Evolutionary conservation across 2,113 vertebrate genomes (phyloP), one percentile per base, ranked within the genome.

Genomic region (Mastomys coucha): DNA sequence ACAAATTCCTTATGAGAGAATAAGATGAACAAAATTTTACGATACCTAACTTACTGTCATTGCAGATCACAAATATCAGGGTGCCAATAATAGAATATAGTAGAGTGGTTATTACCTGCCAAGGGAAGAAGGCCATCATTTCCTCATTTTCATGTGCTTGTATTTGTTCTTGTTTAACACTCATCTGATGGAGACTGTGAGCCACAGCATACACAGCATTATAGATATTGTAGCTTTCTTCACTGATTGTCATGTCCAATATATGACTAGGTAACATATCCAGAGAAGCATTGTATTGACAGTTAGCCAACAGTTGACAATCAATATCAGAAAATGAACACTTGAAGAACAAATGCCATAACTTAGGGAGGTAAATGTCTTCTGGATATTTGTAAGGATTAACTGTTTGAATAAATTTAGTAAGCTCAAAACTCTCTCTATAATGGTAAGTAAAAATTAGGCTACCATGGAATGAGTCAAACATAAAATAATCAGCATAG

Each of bases 61-160:
- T 39, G 53, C 11, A 6, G 24, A 56, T 2, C 5, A 10, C 51
- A 20, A 9, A 36, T 0, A 2, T 60, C 26, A 7, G 1, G 7
- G 28, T 49, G 5, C 24, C 49, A 45, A 33, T 19, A 1, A 36
- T 33, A 33, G 28, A 20, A 8, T 36, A 51, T 16, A 80, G 19
- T 80, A 17, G 2, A 36, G 19, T 0, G 16, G 12, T 19, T 20
- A 19, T 80, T 53, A 80, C 49, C 77, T 80, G 49, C 49, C 77
- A 80, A 0, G 77, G 77, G 4, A 51, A 33, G 31, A 80, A 80
- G 16, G 0, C 7, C 49, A 51, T 16, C 13, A 0, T 3, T 31
- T 33, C 3, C 26, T 26, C 39, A 36, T 53, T 33, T 51, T 5
- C 49, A 33, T 53, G 8, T 80, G 28, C 26, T 19, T 80, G 77